A percentile compares a stretch with the other conserved stretches of the same genome.
These are phyloP conservation scores for Montipora efflorescens DNA, from an alignment of 64 coral and sea anemone species.

Conservation along the genomic window DNA sequence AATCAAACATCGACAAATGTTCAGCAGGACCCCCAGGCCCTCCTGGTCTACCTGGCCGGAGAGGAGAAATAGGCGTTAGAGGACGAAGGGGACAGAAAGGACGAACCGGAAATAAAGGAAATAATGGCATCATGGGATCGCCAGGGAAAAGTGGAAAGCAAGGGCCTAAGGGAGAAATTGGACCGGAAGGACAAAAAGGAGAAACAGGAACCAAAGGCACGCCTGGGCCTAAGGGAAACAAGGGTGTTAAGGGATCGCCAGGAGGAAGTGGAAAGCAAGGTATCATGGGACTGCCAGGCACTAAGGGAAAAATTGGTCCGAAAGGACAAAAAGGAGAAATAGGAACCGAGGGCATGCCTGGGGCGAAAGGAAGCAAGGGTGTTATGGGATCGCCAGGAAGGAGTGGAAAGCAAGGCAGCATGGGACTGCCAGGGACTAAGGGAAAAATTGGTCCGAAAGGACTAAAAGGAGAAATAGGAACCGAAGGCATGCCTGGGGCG, in stretches of 20 bases:
- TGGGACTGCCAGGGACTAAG: too few relatives aligned
- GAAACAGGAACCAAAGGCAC: not conserved
- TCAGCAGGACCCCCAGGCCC: too few relatives aligned
- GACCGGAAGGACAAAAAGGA: not conserved
- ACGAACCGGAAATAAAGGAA: constrained; percentile 12
- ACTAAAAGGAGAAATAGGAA: too few relatives aligned
- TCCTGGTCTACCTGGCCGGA: too few relatives aligned
- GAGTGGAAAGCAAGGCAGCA: too few relatives aligned
- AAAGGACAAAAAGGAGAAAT: not conserved
- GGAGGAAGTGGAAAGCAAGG: constrained; percentile 16
- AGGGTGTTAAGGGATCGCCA: constrained; percentile 28
- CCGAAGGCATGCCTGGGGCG: too few relatives aligned
- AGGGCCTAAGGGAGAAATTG: not conserved
- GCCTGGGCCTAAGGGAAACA: not conserved
- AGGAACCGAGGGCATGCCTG: not conserved
- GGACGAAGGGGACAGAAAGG: constrained; percentile 33
- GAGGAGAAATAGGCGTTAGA: too few relatives aligned
- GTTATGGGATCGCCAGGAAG: not conserved
- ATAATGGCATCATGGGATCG: constrained; percentile 36
- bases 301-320: not conserved
- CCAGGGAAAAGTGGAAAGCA: constrained; percentile 12
- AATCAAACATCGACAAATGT: too few relatives aligned
- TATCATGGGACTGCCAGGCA: not conserved
- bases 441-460: too few relatives aligned
- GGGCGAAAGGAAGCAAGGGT: not conserved